Conservation (phyloP, 2,888 invertebrate genomes). For the Cynaeus angustus region DNA sequence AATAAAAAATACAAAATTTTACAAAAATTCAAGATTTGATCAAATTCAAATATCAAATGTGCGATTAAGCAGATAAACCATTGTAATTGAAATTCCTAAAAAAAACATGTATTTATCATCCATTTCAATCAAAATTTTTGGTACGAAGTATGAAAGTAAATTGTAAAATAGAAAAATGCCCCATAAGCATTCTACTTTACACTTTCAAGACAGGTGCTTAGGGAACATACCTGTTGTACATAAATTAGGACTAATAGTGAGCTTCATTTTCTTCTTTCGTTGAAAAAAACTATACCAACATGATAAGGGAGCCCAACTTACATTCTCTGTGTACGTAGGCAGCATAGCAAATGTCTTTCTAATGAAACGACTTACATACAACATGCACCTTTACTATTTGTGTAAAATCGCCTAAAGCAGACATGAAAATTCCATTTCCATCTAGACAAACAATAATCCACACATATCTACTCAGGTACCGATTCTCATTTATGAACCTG, state of each 20-base stretch:
- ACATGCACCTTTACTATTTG: background rate
- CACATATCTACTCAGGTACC: conserved; percentile 1
- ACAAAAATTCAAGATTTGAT: too few relatives aligned
- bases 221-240: background rate
- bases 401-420: background rate
- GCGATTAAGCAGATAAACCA: too few relatives aligned
- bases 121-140: too few relatives aligned
- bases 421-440: conserved; percentile 2
- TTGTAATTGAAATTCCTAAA: too few relatives aligned
- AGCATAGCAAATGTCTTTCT: background rate
- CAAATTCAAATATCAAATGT: too few relatives aligned
- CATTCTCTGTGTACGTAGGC: background rate
- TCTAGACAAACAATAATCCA: conserved; percentile 13
- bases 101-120: too few relatives aligned
- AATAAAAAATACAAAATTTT: too few relatives aligned
- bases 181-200: background rate
- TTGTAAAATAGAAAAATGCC: too few relatives aligned
- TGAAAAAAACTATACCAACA: conserved; percentile 1
- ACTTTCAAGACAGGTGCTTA: background rate
- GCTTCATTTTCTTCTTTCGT: background rate
- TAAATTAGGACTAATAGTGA: background rate
- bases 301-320: background rate
- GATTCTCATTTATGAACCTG: conserved; percentile 32
- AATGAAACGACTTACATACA: background rate
- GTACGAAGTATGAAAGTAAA: too few relatives aligned